phyloP scores from a whole-genome alignment of 2,888 invertebrate species.

The Panopea generosa region DNA sequence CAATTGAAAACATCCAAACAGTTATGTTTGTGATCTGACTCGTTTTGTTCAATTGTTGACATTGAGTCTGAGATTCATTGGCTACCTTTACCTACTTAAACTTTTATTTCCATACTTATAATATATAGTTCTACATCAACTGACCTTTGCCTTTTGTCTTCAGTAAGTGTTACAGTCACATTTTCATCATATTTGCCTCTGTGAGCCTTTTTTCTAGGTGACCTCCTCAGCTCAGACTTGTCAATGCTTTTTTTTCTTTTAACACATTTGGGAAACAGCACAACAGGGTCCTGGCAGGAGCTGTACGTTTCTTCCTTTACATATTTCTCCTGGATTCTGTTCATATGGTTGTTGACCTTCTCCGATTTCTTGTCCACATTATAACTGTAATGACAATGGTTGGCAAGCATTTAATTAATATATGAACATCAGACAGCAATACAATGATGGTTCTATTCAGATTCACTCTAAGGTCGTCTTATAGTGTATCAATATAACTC shows the following conservation, averaged over 20 bases:
- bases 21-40: too few relatives aligned
- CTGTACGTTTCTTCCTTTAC: slow-evolving; percentile 69
- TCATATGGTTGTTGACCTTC: slow-evolving; percentile 68
- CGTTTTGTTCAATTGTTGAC: too few relatives aligned
- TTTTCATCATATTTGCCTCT: slow-evolving; percentile 42
- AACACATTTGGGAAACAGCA: slow-evolving; percentile 43
- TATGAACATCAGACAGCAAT: too few relatives aligned
- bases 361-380: slow-evolving; percentile 65
- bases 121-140: too few relatives aligned
- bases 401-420: too few relatives aligned
- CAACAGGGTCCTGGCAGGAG: slow-evolving; percentile 48
- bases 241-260: slow-evolving; percentile 19
- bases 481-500: too few relatives aligned
- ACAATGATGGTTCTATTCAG: too few relatives aligned
- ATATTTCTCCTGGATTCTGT: slow-evolving; percentile 68
- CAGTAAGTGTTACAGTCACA: neutral
- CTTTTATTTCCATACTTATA: too few relatives aligned
- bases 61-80: too few relatives aligned
- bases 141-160: slow-evolving; percentile 23
- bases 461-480: too few relatives aligned
- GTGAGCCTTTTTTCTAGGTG: slow-evolving; percentile 59
- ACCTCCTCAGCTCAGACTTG: slow-evolving; percentile 34
- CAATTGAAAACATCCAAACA: too few relatives aligned
- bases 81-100: too few relatives aligned
- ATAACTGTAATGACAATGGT: slow-evolving; percentile 55